Conservation (phyloP, 2,888 invertebrate genomes). For the Nephrotoma flavescens region DNA sequence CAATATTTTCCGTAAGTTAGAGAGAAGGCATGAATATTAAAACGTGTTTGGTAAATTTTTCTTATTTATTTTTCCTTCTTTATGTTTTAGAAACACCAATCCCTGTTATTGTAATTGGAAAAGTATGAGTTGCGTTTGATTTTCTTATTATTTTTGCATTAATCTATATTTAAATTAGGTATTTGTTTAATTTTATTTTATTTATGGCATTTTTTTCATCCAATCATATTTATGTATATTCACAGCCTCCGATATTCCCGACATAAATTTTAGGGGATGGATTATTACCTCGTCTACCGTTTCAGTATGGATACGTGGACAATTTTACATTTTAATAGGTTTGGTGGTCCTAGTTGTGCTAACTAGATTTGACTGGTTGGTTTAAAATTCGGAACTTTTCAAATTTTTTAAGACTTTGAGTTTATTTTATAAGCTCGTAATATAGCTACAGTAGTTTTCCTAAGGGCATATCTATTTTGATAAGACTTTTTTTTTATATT, state of each 20-base stretch:
- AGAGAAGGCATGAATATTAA: background rate
- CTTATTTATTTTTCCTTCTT: background rate
- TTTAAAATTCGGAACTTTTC: background rate
- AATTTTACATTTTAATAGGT: background rate
- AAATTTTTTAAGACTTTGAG: background rate
- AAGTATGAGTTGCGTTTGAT: background rate
- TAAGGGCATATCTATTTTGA: background rate
- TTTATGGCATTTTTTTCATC: background rate
- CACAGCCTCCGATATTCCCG: background rate
- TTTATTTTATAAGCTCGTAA: background rate
- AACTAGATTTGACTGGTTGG: background rate
- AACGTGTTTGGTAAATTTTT: background rate
- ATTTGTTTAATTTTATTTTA: background rate
- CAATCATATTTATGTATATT: background rate
- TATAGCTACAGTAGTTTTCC: background rate
- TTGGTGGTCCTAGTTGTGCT: background rate
- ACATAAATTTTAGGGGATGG: slow-evolving; percentile 1
- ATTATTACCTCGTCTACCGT: background rate
- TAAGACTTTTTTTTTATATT: background rate
- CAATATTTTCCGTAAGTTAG: slow-evolving; percentile 21
- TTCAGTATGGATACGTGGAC: background rate
- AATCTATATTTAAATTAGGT: background rate
- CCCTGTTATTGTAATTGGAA: background rate
- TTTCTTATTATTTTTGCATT: background rate
- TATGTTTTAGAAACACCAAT: slow-evolving; percentile 1